Base-by-base conservation (phyloP, 1,140 invertebrate genomes). In the Bombus cullumanus region DNA sequence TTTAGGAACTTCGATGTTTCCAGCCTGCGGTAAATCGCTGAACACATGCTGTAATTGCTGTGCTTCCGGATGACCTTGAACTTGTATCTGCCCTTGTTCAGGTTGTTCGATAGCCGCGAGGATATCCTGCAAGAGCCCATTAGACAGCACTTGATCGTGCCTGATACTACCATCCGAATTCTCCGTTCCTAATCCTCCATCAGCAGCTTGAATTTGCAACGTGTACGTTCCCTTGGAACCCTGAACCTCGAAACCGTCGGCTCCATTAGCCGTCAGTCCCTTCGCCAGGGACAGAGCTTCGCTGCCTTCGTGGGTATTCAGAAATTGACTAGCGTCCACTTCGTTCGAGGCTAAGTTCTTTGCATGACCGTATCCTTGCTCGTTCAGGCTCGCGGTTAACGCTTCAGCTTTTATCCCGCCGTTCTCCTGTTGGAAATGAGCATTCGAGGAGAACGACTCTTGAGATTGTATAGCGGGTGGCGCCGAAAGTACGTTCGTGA, bases 111-210 rank as follows among this genome's bases (percentile, higher is more conserved):
- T 97, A 5, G 97, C 97, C 62, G 96, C 96, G 6, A 98, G 93
- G 77, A 98, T 98, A 72, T 97, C 97, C 91, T 98, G 97, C 10
- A 98, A 92, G 1, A 98, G 94, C 13, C 97, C 97, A 91, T 98
- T 96, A 0, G 97, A 97, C 18, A 98, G 92, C 3, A 98, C 96
- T 90, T 98, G 97, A 37, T 97, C 97, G 87, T 98, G 97, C 92
- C 95, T 88, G 74, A 94, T 96, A 31, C 90, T 93, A 37, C 95
- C 95, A 34, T 95, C 96, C 34, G 95, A 96, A 71, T 93, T 93
- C 72, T 93, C 92, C 0, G 94, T 94, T 2, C 93, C 93, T 2
- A 93, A 83, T 66, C 92, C 91, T 10, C 95, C 94, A n/a, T 96
- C 95, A 2, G 96, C 95, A 5, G 96, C 94, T 88, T 97, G 97